phyloP scores from a whole-genome alignment of 2,113 vertebrate species.

The Podocnemis expansa region DNA sequence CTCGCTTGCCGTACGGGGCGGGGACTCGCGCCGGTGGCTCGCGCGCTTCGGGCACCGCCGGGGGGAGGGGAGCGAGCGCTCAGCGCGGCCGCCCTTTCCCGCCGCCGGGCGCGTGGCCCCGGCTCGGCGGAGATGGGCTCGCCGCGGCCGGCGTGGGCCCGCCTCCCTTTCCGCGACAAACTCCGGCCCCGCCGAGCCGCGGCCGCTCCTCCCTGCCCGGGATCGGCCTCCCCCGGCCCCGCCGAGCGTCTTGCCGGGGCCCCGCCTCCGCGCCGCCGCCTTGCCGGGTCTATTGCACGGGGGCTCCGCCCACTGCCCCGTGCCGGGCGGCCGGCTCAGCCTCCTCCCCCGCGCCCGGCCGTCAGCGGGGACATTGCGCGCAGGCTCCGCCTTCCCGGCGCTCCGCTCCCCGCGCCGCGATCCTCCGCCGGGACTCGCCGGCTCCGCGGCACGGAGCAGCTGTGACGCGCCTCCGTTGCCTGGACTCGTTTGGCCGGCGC shows the following conservation, averaged over 20 bases:
- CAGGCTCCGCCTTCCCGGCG: not conserved
- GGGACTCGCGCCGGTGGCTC: slow-evolving; percentile 58
- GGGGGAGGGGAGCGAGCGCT: not conserved
- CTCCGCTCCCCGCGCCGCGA: too few relatives aligned
- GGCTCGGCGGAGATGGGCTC: not conserved
- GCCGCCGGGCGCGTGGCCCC: not conserved
- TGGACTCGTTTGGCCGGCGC: too few relatives aligned
- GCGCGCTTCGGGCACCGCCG: not conserved
- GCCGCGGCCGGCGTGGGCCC: not conserved
- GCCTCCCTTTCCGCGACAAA: not conserved
- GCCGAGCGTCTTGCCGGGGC: not conserved
- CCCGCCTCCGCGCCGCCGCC: not conserved
- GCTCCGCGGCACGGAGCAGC: too few relatives aligned
- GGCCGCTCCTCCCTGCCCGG: not conserved
- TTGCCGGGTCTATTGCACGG: not conserved
- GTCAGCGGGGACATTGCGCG: not conserved
- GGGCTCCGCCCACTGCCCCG: slow-evolving; percentile 20
- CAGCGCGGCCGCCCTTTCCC: not conserved
- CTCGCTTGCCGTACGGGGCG: slow-evolving; percentile 58
- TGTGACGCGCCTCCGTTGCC: too few relatives aligned
- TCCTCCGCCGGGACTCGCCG: too few relatives aligned
- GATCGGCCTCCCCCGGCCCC: not conserved
- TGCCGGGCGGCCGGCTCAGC: not conserved
- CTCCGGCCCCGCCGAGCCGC: not conserved
- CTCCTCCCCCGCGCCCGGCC: not conserved